These are phyloP conservation scores for Zoanthus gigantus DNA, from an alignment of 92 coral and sea anemone genomes.

Conservation along the genomic window DNA sequence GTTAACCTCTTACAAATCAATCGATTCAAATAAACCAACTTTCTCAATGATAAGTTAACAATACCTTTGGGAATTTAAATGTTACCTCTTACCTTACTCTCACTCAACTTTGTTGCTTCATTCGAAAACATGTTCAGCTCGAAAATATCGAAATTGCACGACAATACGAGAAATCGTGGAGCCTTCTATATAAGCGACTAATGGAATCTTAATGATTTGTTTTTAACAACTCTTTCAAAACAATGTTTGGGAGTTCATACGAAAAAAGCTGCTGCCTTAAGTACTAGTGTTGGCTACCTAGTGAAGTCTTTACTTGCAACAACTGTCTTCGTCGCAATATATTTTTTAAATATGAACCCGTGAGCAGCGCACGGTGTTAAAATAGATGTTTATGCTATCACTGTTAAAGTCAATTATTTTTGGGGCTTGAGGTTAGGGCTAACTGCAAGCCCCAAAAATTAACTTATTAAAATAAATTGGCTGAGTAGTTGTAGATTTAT, in stretches of 20 bases:
- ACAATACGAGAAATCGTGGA: slow-evolving; percentile 66
- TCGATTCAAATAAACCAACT: not conserved
- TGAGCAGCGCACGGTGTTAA: no score
- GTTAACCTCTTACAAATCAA: not conserved
- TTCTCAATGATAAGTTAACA: not conserved
- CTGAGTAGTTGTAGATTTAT: not conserved
- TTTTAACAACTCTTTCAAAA: slow-evolving; percentile 44
- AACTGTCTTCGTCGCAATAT: slow-evolving; percentile 49
- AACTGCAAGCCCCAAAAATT: not conserved
- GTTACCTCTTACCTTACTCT: not conserved
- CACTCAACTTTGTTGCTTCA: not conserved
- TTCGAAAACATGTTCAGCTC: slow-evolving; percentile 1
- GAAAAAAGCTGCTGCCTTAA: slow-evolving; percentile 49
- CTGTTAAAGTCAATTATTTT: no score
- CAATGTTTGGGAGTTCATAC: slow-evolving; percentile 48
- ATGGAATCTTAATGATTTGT: slow-evolving; percentile 43
- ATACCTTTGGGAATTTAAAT: not conserved
- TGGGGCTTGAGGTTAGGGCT: not conserved
- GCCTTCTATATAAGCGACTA: slow-evolving; percentile 64
- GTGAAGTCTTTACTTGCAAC: slow-evolving; percentile 59
- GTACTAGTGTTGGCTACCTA: slow-evolving; percentile 63
- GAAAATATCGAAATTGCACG: slow-evolving; percentile 1
- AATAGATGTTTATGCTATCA: no score
- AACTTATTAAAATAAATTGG: not conserved
- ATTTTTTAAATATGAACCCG: no score